Conservation (phyloP, 1,140 invertebrate genomes). For the Drosophila triauraria region DNA sequence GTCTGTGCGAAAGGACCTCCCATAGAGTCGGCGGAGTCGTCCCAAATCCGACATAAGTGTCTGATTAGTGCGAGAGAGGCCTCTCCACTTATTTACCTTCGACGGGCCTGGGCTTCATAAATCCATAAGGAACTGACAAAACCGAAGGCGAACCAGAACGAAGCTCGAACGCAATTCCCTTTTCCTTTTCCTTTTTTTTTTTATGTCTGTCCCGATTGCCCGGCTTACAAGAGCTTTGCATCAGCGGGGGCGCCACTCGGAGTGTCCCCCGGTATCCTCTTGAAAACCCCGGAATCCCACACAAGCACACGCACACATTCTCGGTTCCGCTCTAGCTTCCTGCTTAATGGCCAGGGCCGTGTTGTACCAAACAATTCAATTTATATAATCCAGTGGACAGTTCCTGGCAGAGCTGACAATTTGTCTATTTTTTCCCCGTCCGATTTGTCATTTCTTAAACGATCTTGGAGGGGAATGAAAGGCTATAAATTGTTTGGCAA, state of each 20-base stretch:
- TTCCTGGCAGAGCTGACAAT: constrained; percentile 25
- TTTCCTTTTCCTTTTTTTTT: constrained; percentile 15
- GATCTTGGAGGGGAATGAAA: neutral
- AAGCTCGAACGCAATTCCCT: constrained; percentile 8
- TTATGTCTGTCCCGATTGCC: constrained; percentile 43
- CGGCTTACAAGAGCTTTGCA: constrained; percentile 38
- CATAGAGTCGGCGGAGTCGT: constrained; percentile 8
- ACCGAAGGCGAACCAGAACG: constrained; percentile 5
- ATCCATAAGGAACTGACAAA: constrained; percentile 52
- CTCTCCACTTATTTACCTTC: constrained; percentile 45
- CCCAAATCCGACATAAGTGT: constrained; percentile 44
- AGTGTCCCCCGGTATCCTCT: neutral
- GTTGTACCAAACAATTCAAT: constrained; percentile 75
- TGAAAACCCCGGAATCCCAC: neutral
- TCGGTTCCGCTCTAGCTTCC: constrained; percentile 20
- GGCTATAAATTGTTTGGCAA: neutral
- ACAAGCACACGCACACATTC: constrained; percentile 3
- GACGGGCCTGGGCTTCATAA: constrained; percentile 23
- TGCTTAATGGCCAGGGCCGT: constrained; percentile 59
- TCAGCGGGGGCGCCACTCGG: constrained; percentile 15
- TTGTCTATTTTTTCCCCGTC: constrained; percentile 1
- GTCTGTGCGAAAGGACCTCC: constrained; percentile 2
- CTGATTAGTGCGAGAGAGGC: constrained; percentile 41
- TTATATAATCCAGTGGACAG: constrained; percentile 71
- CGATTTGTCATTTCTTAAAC: neutral